Base-by-base conservation (phyloP, 2,888 invertebrate species). In the Bugula neritina region DNA sequence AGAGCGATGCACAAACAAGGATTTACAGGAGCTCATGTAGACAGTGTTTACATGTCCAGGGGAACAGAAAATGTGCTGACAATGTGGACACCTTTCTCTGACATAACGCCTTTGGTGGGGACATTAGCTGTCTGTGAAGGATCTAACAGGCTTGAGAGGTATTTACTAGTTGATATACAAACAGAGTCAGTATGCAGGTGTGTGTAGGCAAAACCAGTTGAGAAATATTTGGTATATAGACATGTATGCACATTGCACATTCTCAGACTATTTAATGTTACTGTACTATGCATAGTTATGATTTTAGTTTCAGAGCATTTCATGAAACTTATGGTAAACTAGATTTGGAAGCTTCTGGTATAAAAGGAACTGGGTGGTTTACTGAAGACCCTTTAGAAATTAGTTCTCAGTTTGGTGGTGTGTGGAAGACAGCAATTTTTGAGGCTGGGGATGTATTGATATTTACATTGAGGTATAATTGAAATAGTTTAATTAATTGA, bases 71-170 rank as follows among this genome's bases (percentile, higher is more conserved):
- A 76, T 3, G 74, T 81, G 58, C 75, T 76, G 55, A 81, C 81
- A 2, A 77, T 80, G 79, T 81, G 81, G 81, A 80, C 80, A 55
- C 81, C 81, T 1, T 73, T 81, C 31, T 80, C 79, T 21, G 79
- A 80, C 73, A 73, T 78, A 1, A 74, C 75, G 3, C 74, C 78
- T 34, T 78, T 79, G 71, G 79, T 80, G 75, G 80, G 80, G 0
- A 79, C 78, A 21, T 74, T 80, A 57, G 79, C 78, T 25, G 75
- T 81, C 25, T 79, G 80, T 76, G 80, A 80, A 72, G 79, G 78
- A 0, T 80, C 80, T 10, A 75, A 80, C 71, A 73, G 72, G 17
- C 72, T 80, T 57, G 76, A 77, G 31, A 73, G 76, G 80, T 79
- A 73, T 58, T 72, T n/a, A n/a, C n/a, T n/a, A n/a, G n/a, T n/a